Conservation (phyloP, 2,888 invertebrate genomes). For the Pammene aurita region DNA sequence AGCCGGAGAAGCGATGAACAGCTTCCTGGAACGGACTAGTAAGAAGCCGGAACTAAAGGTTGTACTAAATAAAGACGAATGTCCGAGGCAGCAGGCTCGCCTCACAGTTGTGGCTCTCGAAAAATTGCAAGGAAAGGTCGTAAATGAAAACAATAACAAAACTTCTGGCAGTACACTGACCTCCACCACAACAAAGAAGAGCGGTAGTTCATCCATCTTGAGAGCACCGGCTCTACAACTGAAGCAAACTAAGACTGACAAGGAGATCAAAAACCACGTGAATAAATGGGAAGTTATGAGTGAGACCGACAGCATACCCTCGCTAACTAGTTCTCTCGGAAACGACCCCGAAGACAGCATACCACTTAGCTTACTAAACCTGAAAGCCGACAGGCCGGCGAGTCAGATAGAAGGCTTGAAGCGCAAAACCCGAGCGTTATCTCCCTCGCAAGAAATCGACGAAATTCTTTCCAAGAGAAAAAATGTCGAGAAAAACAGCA, state of each 20-base stretch:
- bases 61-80: conserved; percentile 78
- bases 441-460: conserved; percentile 84
- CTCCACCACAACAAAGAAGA: conserved; percentile 59
- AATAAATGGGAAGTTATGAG: conserved; percentile 84
- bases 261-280: conserved; percentile 70
- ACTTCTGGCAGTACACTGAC: conserved; percentile 49
- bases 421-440: conserved; percentile 82
- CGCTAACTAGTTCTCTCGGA: conserved; percentile 73
- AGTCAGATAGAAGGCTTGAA: conserved; percentile 75
- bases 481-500: conserved; percentile 65
- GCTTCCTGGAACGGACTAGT: conserved; percentile 85
- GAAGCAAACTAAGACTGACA: conserved; percentile 72
- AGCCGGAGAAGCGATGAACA: conserved; percentile 86
- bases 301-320: conserved; percentile 84
- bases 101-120: conserved; percentile 85
- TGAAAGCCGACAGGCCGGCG: conserved; percentile 65
- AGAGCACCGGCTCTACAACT: conserved; percentile 75
- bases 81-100: conserved; percentile 77
- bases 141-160: conserved; percentile 59
- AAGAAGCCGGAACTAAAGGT: conserved; percentile 77
- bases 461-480: conserved; percentile 78
- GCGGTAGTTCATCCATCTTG: conserved; percentile 64
- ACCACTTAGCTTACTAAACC: conserved; percentile 77
- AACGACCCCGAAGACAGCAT: conserved; percentile 85
- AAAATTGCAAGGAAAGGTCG: conserved; percentile 81